Evolutionary conservation across 2,797 vertebrate species (phyloP).

Genomic region (Vultur gryphus): DNA sequence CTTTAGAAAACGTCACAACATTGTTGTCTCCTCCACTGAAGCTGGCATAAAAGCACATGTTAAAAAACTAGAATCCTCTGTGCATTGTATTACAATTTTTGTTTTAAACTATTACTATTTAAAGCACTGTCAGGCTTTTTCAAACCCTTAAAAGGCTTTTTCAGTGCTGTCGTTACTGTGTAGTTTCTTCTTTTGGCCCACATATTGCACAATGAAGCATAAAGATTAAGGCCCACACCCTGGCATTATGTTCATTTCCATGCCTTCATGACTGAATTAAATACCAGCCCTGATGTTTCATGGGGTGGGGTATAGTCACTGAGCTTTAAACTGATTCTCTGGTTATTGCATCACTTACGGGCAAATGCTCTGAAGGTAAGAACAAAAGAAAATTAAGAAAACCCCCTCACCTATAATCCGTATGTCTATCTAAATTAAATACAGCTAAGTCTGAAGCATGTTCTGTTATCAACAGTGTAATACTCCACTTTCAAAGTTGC

Average conservation of each 20-base stretch:
- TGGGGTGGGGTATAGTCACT: background rate
- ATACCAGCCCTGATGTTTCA: constrained; percentile 14
- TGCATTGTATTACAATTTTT: background rate
- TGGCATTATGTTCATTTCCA: constrained; percentile 27
- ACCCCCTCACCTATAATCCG: background rate
- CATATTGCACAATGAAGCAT: constrained; percentile 17
- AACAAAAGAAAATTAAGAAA: background rate
- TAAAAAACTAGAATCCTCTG: background rate
- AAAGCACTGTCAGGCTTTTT: constrained; percentile 20
- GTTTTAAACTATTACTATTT: background rate
- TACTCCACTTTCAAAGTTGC: background rate
- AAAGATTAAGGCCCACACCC: constrained; percentile 15
- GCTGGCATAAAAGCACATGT: background rate
- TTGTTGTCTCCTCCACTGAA: background rate
- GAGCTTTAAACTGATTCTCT: constrained; percentile 8
- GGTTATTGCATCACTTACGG: background rate
- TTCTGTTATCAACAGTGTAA: background rate
- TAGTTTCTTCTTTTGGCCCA: constrained; percentile 36
- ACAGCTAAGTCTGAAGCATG: background rate
- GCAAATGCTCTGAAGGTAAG: background rate
- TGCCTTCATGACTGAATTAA: constrained; percentile 33
- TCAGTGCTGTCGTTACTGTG: constrained; percentile 7
- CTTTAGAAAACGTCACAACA: background rate
- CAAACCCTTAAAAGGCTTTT: constrained; percentile 18
- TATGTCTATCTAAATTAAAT: background rate